Conservation (phyloP, 2,888 invertebrate species). For the Eristalis pertinax region DNA sequence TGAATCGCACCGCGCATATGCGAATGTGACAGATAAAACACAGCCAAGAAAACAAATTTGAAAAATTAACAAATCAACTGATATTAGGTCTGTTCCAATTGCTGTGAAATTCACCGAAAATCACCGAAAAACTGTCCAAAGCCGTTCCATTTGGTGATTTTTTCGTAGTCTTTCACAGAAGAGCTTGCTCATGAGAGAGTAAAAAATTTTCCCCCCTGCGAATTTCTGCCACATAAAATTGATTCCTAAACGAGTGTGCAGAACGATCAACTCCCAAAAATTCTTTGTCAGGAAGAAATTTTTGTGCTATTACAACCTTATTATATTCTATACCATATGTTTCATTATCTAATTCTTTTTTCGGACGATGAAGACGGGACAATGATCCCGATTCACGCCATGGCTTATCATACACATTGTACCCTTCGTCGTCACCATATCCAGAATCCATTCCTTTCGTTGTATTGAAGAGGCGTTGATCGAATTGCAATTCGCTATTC, state of each 20-base stretch:
- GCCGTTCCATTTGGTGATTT: no score
- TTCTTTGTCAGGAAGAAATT: conserved; percentile 98
- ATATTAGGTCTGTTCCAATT: no score
- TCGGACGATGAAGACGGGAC: conserved; percentile 94
- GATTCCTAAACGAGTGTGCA: conserved; percentile 83
- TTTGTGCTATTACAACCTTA: conserved; percentile 92
- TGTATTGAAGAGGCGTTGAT: conserved; percentile 97
- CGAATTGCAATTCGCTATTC: conserved; percentile 93
- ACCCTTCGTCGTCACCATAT: conserved; percentile 98
- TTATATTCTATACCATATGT: conserved; percentile 96
- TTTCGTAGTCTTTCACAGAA: no score
- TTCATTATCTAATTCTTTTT: conserved; percentile 93
- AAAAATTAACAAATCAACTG: no score
- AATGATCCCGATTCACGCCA: conserved; percentile 95
- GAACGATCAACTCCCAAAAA: conserved; percentile 95
- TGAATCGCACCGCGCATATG: no score
- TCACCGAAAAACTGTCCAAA: no score
- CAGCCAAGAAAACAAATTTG: no score
- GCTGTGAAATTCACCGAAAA: no score
- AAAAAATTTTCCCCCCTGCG: no score
- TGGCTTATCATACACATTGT: conserved; percentile 98
- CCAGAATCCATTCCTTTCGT: conserved; percentile 94
- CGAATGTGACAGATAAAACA: no score
- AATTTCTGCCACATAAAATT: no score
- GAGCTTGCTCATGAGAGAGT: no score